phyloP scores from a whole-genome alignment of 2,888 invertebrate genomes.

The Scotopteryx bipunctaria region DNA sequence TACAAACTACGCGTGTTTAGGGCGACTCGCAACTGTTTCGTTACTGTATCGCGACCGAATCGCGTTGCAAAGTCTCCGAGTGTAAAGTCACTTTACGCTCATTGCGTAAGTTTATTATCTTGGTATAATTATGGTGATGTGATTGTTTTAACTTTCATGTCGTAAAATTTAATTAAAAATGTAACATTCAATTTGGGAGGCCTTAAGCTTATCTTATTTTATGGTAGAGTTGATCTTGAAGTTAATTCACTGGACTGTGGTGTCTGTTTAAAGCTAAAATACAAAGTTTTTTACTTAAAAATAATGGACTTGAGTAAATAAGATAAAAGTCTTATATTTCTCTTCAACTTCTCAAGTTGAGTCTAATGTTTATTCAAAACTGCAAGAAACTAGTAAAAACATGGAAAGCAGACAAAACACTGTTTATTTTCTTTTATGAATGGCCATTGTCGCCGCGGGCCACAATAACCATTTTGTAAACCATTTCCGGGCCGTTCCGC shows the following conservation, averaged over 20 bases:
- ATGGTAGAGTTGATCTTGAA: no score
- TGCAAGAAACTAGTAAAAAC: not conserved
- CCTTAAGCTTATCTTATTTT: no score
- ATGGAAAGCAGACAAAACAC: constrained; percentile 1
- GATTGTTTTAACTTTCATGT: constrained; percentile 25
- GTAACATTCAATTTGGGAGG: not conserved
- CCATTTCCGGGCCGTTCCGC: constrained; percentile 12
- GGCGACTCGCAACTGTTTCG: no score
- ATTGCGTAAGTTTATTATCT: constrained; percentile 16
- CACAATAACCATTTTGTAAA: constrained; percentile 6
- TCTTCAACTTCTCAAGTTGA: not conserved
- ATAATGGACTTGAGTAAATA: no score
- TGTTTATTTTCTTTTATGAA: constrained; percentile 8
- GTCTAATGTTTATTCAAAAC: not conserved
- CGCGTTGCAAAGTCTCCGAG: no score
- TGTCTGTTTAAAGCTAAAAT: no score
- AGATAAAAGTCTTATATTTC: no score
- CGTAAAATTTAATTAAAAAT: constrained; percentile 13
- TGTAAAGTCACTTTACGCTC: constrained; percentile 12
- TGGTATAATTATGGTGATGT: constrained; percentile 12
- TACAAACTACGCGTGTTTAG: no score
- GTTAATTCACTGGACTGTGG: no score
- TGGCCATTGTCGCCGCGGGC: constrained; percentile 7
- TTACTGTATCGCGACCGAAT: no score
- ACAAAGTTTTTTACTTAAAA: no score